Evolutionary conservation across 2,113 vertebrate genomes (phyloP), one percentile per base, ranked within the genome.

Genomic region (Dasypus novemcinctus): DNA sequence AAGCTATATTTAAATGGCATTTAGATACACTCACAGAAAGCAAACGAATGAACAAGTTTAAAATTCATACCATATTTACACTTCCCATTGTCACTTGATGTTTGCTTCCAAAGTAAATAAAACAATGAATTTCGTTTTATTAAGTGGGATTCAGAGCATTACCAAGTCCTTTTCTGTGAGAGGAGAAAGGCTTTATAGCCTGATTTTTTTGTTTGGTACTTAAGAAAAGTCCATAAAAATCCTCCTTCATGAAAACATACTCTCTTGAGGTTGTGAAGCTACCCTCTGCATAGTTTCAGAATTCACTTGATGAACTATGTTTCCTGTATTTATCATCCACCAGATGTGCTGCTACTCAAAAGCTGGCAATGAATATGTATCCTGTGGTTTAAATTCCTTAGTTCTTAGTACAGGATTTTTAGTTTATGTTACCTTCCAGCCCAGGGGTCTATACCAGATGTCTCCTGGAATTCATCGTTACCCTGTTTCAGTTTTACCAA

Each of bases 321-420:
- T 89, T 89, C 82, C 59, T 74, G 31, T 52, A 89, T 75, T 54
- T 82, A 88, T 82, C 92, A 88, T 88, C 76, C 76, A 88, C 88
- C 92, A 93, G 75, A 64, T 88, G 92, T 89, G 78, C 79, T 75
- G 41, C 57, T 72, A 75, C 85, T 41, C 88, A 94, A 66, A 93
- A 82, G 68, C 43, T 93, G 76, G 54, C 78, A 94, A 72, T 54
- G 57, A 94, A 94, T 89, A 63, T 54, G 63, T 43, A 89, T 57
- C 92, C 46, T 66, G 21, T 57, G 78, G 59, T 41, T 89, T 64
- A 74, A 64, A 82, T 66, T 87, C 76, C 64, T 94, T 81, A 80
- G 21, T 72, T 66, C 89, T 82, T 75, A 83, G 72, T 82, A 66
- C 36, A 74, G 31, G 59, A 82, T 66, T 66, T 89, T 89, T 75